These are phyloP conservation scores for Idris sp. DNA, from an alignment of 1,140 invertebrate genomes.

Conservation along the genomic window DNA sequence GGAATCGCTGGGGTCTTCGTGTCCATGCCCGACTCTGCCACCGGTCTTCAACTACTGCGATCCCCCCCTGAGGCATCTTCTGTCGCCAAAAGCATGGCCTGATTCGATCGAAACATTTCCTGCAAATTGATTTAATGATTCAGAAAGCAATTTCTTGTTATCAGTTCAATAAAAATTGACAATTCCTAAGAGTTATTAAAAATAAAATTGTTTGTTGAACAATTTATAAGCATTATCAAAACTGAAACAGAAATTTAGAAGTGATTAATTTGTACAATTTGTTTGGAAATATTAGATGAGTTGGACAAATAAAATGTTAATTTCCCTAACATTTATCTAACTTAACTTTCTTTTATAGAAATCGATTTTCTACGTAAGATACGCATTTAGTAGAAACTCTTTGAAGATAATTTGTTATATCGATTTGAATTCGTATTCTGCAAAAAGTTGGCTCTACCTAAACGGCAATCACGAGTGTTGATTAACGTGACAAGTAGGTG, in stretches of 20 bases:
- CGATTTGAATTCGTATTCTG: slow-evolving; percentile 49
- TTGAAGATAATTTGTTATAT: slow-evolving; percentile 43
- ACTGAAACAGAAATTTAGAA: no score
- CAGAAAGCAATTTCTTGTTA: no score
- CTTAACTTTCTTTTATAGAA: background rate
- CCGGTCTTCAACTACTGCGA: slow-evolving; percentile 62
- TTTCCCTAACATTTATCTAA: no score
- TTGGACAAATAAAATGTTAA: no score
- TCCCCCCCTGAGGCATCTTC: slow-evolving; percentile 61
- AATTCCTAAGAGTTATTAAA: no score
- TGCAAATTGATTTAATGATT: no score
- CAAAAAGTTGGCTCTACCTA: slow-evolving; percentile 24
- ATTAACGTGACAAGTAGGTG: slow-evolving; percentile 63
- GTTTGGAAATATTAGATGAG: no score
- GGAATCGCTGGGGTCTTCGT: slow-evolving; percentile 76
- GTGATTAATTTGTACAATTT: no score
- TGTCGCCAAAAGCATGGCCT: slow-evolving; percentile 17
- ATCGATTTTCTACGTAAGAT: slow-evolving; percentile 9
- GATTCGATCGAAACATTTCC: slow-evolving; percentile 15
- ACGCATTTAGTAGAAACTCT: slow-evolving; percentile 18
- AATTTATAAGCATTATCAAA: no score
- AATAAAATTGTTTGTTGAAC: no score
- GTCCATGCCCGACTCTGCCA: slow-evolving; percentile 74
- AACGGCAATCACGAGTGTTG: slow-evolving; percentile 54
- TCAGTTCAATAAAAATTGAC: no score